Evolutionary conservation across 2,888 invertebrate species (phyloP).

Genomic region (Ormyrus pomaceus): DNA sequence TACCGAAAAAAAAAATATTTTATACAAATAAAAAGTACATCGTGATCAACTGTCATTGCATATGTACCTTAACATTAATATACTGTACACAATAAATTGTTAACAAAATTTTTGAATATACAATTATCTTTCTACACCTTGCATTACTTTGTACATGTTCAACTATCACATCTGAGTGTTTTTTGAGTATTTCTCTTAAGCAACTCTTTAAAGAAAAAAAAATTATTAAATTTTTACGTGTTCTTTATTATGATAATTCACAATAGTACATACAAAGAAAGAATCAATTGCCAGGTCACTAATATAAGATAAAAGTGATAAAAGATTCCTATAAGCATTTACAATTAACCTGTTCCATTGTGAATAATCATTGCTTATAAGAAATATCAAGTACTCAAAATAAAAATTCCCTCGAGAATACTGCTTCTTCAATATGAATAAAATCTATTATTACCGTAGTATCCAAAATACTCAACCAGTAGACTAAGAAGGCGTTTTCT

Average conservation of each 20-base stretch:
- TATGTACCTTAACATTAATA: slow-evolving; percentile 41
- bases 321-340: background rate
- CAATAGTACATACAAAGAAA: slow-evolving; percentile 28
- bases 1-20: slow-evolving; percentile 46
- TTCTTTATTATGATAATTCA: slow-evolving; percentile 44
- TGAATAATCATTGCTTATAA: slow-evolving; percentile 53
- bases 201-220: slow-evolving; percentile 30
- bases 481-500: slow-evolving; percentile 40
- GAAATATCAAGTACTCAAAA: slow-evolving; percentile 53
- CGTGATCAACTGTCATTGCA: slow-evolving; percentile 35
- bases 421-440: slow-evolving; percentile 51
- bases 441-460: slow-evolving; percentile 34
- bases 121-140: slow-evolving; percentile 24
- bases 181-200: slow-evolving; percentile 51
- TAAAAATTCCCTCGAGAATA: slow-evolving; percentile 45
- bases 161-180: slow-evolving; percentile 24
- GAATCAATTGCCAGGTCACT: no score
- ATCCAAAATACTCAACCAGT: slow-evolving; percentile 34
- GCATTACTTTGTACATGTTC: slow-evolving; percentile 49
- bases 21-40: slow-evolving; percentile 50
- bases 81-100: slow-evolving; percentile 60
- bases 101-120: slow-evolving; percentile 50
- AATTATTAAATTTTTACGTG: slow-evolving; percentile 35
- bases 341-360: slow-evolving; percentile 1
- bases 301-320: background rate